Percentiles rank a stretch among this genome's conserved stretches.
These are phyloP conservation scores for Thalassophryne amazonica DNA, from an alignment of 2,797 vertebrate species.

Conservation along the genomic window DNA sequence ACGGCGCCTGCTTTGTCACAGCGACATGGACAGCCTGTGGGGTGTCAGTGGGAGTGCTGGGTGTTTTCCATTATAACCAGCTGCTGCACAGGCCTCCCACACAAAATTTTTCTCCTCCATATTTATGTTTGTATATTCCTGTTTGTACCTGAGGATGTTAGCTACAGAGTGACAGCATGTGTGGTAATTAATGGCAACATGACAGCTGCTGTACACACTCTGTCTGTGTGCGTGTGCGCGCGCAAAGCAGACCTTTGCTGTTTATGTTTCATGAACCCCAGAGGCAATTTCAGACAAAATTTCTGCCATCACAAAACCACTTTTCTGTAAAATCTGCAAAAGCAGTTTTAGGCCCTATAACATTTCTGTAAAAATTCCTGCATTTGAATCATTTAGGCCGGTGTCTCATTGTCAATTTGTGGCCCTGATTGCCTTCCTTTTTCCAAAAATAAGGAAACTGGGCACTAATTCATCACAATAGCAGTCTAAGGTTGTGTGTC, in stretches of 20 bases:
- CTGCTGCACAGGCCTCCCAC: conserved; percentile 64
- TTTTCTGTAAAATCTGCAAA: too few relatives aligned
- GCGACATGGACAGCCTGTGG: conserved; percentile 59
- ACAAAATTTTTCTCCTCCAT: conserved; percentile 19
- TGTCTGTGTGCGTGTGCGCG: conserved; percentile 9
- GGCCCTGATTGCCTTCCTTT: too few relatives aligned
- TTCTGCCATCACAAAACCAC: too few relatives aligned
- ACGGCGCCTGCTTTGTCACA: conserved; percentile 42
- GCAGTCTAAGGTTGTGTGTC: too few relatives aligned
- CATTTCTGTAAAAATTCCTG: too few relatives aligned
- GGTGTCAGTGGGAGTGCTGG: conserved; percentile 49
- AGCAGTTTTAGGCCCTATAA: too few relatives aligned
- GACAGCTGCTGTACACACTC: conserved; percentile 32
- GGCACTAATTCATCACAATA: too few relatives aligned
- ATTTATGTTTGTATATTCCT: conserved; percentile 10
- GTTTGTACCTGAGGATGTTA: conserved; percentile 31
- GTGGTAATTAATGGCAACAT: conserved; percentile 27
- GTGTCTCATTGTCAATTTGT: too few relatives aligned
- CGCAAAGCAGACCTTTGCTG: conserved; percentile 22
- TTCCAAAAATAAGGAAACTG: too few relatives aligned
- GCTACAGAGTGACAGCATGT: conserved; percentile 6
- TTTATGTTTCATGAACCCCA: too few relatives aligned
- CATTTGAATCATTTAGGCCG: too few relatives aligned
- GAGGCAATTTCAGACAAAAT: too few relatives aligned
- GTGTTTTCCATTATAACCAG: conserved; percentile 75